These are phyloP conservation scores for Cenopis cana DNA, from an alignment of 2,888 invertebrate genomes.

Conservation along the genomic window DNA sequence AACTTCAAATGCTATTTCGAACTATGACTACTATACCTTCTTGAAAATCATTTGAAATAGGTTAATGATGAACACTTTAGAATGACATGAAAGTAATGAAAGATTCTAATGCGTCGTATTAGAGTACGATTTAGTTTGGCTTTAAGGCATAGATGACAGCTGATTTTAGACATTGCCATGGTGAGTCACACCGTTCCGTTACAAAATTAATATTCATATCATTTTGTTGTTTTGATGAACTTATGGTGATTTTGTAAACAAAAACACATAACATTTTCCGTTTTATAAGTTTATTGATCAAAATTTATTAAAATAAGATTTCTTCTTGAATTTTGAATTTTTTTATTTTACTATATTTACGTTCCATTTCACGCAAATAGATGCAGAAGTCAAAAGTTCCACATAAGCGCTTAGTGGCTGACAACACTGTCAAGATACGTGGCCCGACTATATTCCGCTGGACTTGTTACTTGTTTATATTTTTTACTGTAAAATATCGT, in stretches of 20 bases:
- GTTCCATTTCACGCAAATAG: conserved; percentile 58
- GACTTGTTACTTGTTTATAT: conserved; percentile 79
- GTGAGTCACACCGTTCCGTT: conserved; percentile 47
- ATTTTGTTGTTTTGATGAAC: background rate
- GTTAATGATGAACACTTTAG: background rate
- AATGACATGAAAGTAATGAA: background rate
- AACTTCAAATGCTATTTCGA: background rate
- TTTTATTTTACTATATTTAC: conserved; percentile 31
- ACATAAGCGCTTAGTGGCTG: conserved; percentile 77
- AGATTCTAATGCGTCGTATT: background rate
- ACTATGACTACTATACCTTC: background rate
- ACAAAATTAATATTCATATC: background rate
- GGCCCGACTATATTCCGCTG: conserved; percentile 75
- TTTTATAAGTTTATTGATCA: background rate
- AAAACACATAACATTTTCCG: no score
- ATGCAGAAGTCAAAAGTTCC: conserved; percentile 77
- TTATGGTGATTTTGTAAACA: background rate
- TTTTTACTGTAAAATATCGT: conserved; percentile 73
- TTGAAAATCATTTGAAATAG: background rate
- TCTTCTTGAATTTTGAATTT: no score
- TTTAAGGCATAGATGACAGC: conserved; percentile 49
- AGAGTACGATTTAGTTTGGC: conserved; percentile 43
- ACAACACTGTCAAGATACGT: conserved; percentile 82
- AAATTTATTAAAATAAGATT: background rate
- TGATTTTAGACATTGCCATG: conserved; percentile 55